Percentiles rank a stretch among this genome's conserved stretches.
These are phyloP conservation scores for Ridgeia piscesae DNA, from an alignment of 1,140 invertebrate genomes.

Conservation along the genomic window DNA sequence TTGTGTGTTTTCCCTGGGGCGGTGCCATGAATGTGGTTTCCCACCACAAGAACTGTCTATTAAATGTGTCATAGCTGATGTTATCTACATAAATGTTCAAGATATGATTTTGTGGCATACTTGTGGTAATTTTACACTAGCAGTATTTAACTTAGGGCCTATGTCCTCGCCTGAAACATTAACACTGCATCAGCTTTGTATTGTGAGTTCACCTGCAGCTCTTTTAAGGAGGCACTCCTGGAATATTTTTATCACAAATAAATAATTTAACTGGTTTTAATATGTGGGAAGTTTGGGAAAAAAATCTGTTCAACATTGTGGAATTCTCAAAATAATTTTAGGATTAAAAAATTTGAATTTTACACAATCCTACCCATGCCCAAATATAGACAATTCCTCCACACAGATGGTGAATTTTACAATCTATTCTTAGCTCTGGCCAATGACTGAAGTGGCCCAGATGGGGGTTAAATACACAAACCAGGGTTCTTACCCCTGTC, in stretches of 20 bases:
- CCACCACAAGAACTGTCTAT: not conserved
- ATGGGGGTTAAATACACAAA: not conserved
- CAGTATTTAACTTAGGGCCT: not conserved
- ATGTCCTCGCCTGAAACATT: not conserved
- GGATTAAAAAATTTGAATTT: not conserved
- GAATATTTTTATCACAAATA: too few species aligned
- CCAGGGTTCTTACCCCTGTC: not conserved
- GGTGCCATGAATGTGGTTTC: not conserved
- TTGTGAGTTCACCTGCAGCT: not conserved
- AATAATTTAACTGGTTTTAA: too few species aligned
- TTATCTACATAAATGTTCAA: not conserved
- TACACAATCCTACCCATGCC: not conserved
- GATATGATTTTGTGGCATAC: not conserved
- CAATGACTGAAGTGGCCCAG: not conserved
- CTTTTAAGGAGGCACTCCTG: too few species aligned
- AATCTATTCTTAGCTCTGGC: not conserved
- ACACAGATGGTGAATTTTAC: too few species aligned
- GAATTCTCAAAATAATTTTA: not conserved
- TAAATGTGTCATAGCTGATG: not conserved
- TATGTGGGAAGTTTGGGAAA: not conserved
- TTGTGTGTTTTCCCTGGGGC: not conserved
- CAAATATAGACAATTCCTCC: not conserved
- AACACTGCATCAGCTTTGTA: not conserved
- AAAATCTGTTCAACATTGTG: not conserved
- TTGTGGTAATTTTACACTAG: not conserved